Percentiles rank a stretch among this genome's conserved stretches.
These are phyloP conservation scores for Megaceryle maxima DNA, from an alignment of 2,113 vertebrate species.

Conservation along the genomic window DNA sequence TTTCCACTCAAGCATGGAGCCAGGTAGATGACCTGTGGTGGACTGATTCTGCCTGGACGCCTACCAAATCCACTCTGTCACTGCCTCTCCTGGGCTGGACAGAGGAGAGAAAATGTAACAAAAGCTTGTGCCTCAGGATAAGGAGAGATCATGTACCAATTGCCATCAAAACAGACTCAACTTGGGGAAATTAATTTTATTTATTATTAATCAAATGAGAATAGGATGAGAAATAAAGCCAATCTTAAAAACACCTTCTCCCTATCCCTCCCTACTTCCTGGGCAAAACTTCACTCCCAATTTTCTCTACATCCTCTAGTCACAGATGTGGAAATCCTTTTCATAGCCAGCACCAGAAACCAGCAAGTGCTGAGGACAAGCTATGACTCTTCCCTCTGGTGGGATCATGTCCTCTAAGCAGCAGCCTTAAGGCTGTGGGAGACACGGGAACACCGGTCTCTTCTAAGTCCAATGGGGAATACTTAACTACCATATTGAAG, in stretches of 20 bases:
- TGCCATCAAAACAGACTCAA: neutral
- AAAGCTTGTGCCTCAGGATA: neutral
- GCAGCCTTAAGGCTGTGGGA: neutral
- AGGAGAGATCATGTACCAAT: neutral
- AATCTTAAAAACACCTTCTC: neutral
- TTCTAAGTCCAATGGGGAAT: neutral
- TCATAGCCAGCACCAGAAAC: neutral
- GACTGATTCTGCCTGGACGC: neutral
- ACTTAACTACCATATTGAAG: neutral
- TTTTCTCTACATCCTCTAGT: neutral
- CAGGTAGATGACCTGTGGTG: neutral
- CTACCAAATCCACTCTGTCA: neutral
- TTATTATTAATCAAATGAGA: neutral
- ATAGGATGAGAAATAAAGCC: neutral
- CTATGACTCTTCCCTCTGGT: neutral
- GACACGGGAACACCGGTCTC: neutral
- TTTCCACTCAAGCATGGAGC: neutral
- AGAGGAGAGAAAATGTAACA: neutral
- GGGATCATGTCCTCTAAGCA: neutral
- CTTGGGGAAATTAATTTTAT: neutral
- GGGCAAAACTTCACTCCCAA: neutral
- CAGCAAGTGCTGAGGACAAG: neutral
- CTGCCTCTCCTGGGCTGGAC: neutral
- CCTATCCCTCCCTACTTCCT: neutral
- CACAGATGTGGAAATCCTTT: neutral